Conservation (phyloP, 2,888 invertebrate genomes). For the Acrocyrtus sp. region DNA sequence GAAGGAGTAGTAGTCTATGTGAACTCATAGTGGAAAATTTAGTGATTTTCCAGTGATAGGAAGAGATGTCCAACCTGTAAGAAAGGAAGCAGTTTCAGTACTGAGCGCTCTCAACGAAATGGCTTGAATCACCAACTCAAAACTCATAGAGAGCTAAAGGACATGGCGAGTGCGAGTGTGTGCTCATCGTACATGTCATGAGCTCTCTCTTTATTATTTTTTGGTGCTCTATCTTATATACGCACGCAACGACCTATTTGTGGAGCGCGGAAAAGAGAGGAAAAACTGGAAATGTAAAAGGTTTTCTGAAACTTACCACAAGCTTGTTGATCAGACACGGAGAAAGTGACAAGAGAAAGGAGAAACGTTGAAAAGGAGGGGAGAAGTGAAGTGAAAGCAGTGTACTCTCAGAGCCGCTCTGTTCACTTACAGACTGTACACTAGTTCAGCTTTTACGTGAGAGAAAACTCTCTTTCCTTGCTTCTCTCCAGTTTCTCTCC, state of each 20-base stretch:
- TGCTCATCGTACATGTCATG: background rate
- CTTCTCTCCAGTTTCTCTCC: slow-evolving; percentile 1
- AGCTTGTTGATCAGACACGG: slow-evolving; percentile 25
- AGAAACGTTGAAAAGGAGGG: slow-evolving; percentile 10
- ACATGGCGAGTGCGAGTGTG: background rate
- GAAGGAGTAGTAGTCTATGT: background rate
- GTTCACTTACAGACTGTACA: slow-evolving; percentile 35
- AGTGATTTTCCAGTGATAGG: slow-evolving; percentile 14
- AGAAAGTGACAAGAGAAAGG: slow-evolving; percentile 4
- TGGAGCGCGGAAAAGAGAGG: background rate
- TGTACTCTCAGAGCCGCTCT: slow-evolving; percentile 28
- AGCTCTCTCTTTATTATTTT: no score
- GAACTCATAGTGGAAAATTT: slow-evolving; percentile 23
- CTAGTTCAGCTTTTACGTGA: slow-evolving; percentile 19
- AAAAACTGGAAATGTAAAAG: background rate
- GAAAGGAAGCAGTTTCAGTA: slow-evolving; percentile 35
- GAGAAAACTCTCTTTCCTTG: slow-evolving; percentile 45
- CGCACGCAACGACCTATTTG: background rate
- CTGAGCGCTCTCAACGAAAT: slow-evolving; percentile 17
- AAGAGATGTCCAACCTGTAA: slow-evolving; percentile 32
- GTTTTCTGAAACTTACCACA: no score
- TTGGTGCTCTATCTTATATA: no score
- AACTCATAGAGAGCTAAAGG: background rate
- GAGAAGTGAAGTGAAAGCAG: slow-evolving; percentile 26
- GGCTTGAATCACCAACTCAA: slow-evolving; percentile 11